Evolutionary conservation across 2,888 invertebrate species (phyloP).

Genomic region (Nomada goodeniana): DNA sequence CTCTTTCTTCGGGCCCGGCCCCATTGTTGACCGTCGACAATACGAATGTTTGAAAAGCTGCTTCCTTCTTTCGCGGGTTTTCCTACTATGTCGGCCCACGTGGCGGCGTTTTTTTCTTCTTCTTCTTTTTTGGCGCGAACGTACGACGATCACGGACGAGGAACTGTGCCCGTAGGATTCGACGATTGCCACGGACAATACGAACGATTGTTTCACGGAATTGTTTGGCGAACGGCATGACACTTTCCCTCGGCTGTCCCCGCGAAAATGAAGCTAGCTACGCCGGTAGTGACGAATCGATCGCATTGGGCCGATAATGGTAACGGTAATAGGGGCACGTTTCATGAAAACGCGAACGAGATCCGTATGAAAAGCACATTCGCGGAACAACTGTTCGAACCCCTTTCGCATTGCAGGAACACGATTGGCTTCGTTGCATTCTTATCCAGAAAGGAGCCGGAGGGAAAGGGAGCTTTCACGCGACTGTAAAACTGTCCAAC

Average conservation of each 20-base stretch:
- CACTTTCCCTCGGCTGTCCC: not conserved
- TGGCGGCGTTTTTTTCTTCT: not conserved
- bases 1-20: not conserved
- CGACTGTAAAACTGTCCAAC: too few species aligned
- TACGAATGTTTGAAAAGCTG: not conserved
- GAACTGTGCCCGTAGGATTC: not conserved
- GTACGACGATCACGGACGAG: too few species aligned
- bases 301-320: conserved; percentile 8
- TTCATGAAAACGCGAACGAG: conserved; percentile 15
- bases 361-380: conserved; percentile 18
- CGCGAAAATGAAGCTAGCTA: not conserved
- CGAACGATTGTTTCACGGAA: not conserved
- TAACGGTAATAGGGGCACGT: not conserved
- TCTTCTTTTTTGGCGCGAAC: not conserved
- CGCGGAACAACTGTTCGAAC: conserved; percentile 14
- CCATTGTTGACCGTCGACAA: not conserved
- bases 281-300: not conserved
- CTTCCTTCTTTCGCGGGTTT: not conserved
- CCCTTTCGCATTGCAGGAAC: conserved; percentile 12
- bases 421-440: conserved; percentile 29
- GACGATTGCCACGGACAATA: not conserved
- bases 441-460: not conserved
- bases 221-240: not conserved
- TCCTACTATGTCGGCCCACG: not conserved
- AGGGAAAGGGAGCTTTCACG: too few species aligned